Evolutionary conservation across 1,140 invertebrate genomes (phyloP), one percentile per base, ranked within the genome.

Genomic region (Medauroidea extradentata): DNA sequence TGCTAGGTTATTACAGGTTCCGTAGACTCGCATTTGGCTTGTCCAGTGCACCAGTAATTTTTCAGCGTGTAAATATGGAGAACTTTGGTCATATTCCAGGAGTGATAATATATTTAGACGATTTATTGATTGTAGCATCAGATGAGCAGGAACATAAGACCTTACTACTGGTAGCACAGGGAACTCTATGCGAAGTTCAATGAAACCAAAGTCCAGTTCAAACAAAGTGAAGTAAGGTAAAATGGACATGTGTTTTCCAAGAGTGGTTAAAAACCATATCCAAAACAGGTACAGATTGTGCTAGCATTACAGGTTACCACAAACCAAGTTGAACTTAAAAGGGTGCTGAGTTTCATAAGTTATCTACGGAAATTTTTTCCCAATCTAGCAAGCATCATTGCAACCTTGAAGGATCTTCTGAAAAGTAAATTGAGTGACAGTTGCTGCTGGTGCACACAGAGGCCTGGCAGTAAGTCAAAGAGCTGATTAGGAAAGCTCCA

Each of bases 331-430:
- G 62, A 69, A 58, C 21, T 76, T 18, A 24, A 50, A 51, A 41
- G 56, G 8, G 70, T 70, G 61, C 60, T 73, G 13, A 70, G 75
- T 23, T 44, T 72, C 44, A 43, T 67, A 14, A 58, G 62, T 29
- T 78, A 70, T 57, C 73, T 71, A 46, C 65, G 65, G 23, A 68
- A 66, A 41, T 78, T 74, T 41, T 41, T 74, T 5, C 64, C 60
- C 16, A 23, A 14, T 9, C 43, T 46, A 34, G 29, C 29, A 4
- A 34, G 5, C 29, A 34, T 34, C 29, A 34, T 34, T n/a, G n/a
- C n/a, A n/a, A n/a, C n/a, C n/a, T n/a, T n/a, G n/a, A n/a, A n/a
- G n/a, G n/a, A n/a, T n/a, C n/a, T n/a, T n/a, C n/a, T n/a, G n/a
- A n/a, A n/a, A n/a, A n/a, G n/a, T n/a, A n/a, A n/a, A n/a, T n/a